Base-by-base conservation (phyloP, 2,888 invertebrate genomes). In the Steinernema hermaphroditum region DNA sequence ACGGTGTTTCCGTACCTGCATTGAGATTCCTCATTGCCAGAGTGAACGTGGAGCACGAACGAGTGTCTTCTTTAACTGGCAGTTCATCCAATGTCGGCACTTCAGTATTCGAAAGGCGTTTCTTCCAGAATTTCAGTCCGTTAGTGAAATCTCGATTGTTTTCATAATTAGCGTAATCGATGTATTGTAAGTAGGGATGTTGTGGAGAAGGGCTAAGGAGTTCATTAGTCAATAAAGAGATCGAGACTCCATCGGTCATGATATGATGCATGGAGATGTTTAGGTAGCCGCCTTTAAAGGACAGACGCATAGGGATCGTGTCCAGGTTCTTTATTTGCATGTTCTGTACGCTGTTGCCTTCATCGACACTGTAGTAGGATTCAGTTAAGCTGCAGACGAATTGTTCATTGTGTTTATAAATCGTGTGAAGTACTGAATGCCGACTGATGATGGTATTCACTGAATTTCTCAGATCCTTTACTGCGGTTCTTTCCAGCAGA, bases 191-290 rank as follows among this genome's bases (percentile, higher is more conserved):
- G 2, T 19, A 4, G 4, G 29, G 14, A 68, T 1, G 34, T 72
- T 29, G 22, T 43, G 37, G 32, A 37, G 37, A 57, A 41, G 68
- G 22, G n/a, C 29, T 37, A 16, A 71, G 37, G 29, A 81, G 73
- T 41, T 79, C 69, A 2, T 74, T 24, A 37, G 77, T 70, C n/a
- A 81, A 76, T 19, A 81, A 50, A 9, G 70, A 16, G 12, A 81
- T 49, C 0, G 78, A 76, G 34, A 57, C 44, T 14, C 79, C 81
- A 68, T 81, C 81, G 8, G 80, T 72, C 9, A 74, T 57, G 68
- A 78, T 77, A 44, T 81, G 80, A 62, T 81, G 76, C 68, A 80
- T 76, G n/a, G 72, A 70, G 2, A 77, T 27, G 41, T 62, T 32
- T 9, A 75, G 37, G 22, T 34, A 19, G 1, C 32, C 8, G 8